These are phyloP conservation scores for Chionoecetes opilio DNA, from an alignment of 1,140 invertebrate species.

Conservation along the genomic window DNA sequence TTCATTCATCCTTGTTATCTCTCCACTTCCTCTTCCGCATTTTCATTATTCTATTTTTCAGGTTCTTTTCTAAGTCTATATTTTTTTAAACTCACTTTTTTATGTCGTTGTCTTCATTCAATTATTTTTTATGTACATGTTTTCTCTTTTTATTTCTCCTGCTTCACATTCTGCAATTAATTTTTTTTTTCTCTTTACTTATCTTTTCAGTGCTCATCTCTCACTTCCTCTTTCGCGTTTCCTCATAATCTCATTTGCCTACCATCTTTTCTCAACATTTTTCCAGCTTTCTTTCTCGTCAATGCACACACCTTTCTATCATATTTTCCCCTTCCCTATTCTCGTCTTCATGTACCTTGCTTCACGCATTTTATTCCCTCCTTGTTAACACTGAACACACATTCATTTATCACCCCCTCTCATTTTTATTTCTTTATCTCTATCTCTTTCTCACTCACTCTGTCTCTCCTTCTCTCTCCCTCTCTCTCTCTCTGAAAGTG, in stretches of 20 bases:
- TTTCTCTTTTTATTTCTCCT: not conserved
- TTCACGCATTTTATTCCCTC: not conserved
- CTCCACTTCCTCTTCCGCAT: too few species aligned
- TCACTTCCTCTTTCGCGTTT: too few species aligned
- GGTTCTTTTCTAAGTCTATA: not conserved
- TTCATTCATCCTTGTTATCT: not conserved
- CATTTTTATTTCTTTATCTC: not conserved
- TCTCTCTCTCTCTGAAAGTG: not conserved
- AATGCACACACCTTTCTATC: not conserved
- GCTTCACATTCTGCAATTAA: not conserved
- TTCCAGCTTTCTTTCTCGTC: not conserved
- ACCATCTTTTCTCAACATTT: not conserved
- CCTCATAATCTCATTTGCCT: too few species aligned
- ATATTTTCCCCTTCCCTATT: not conserved
- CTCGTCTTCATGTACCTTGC: not conserved
- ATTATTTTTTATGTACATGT: not conserved
- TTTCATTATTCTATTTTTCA: not conserved
- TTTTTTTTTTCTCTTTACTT: not conserved
- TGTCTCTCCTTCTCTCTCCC: not conserved
- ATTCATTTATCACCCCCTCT: constrained; percentile 4
- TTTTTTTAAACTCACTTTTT: not conserved
- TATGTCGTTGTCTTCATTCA: not conserved
- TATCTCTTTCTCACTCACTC: not conserved
- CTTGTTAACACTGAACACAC: not conserved
- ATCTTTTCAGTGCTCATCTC: not conserved